Evolutionary conservation across 2,113 vertebrate genomes (phyloP), one percentile per base, ranked within the genome.

Genomic region (Rostratula benghalensis): DNA sequence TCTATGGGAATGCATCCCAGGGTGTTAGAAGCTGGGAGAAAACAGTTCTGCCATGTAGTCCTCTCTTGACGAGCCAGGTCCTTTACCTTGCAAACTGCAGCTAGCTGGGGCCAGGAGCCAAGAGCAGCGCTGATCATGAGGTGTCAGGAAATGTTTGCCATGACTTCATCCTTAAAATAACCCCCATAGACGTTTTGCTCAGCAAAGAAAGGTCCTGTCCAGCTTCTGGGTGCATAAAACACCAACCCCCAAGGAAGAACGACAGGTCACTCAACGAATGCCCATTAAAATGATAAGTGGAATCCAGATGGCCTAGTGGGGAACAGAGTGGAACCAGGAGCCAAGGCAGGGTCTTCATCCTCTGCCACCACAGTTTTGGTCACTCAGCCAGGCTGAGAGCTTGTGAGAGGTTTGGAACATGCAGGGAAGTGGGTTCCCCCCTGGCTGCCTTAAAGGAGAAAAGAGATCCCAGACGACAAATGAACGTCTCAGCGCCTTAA

Each of bases 91-190:
- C 30, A 59, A 15, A 59, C 46, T 75, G 76, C 64, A 68, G 57
- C 83, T 71, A 78, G 8, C 60, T 39, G 89, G 65, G 83, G 69
- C 89, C 87, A 93, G 87, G 30, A 95, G 94, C 94, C 94, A 97
- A 97, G 31, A 94, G 53, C 89, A 87, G 56, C 0, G 15, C 45
- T 12, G 31, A 82, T 95, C 91, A 9, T n/a, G 89, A 95, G 67
- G 93, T 95, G 91, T 95, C 81, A 89, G 89, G 91, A 95, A 97
- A 95, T 33, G 67, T 90, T 96, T 94, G 93, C 94, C 93, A 94
- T 87, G 87, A 41, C 67, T 91, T 95, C 92, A 91, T 83, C 95
- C 95, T 77, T 89, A 90, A 95, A 96, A 96, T 97, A 96, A 96
- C 91, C 70, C 77, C 81, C 37, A 23, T 2, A 46, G 79, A 69